Evolutionary conservation across 2,797 vertebrate genomes (phyloP), one percentile per base, ranked within the genome.

Genomic region (Enteromius radiatus): DNA sequence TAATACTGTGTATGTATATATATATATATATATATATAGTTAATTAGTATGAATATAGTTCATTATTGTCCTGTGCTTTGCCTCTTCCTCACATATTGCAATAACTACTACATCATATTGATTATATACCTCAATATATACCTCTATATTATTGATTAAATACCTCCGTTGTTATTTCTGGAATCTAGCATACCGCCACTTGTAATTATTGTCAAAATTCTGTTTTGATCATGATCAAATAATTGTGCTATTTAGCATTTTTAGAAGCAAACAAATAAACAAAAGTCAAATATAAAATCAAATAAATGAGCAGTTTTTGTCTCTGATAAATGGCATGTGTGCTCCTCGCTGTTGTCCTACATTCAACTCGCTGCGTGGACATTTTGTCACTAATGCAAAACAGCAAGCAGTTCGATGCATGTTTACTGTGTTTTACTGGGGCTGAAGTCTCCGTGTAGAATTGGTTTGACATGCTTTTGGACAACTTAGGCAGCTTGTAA

Each of bases 401-500:
- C 47, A 79, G 45, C 77, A 68, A 67, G 64, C 64, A 54, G 31
- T 36, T 69, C 64, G n/a, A 79, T 79, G 64, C 31, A 21, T 69
- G 64, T 69, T 56, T 49, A 69, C 63, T 4, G 64, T n/a, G 54
- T 45, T 76, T 76, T 63, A 76, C 26, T 45, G 75, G 33, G 43
- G n/a, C 49, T 69, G 31, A 69, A 52, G 64, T 36, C 77, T 69
- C 63, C 3, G 33, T 69, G 47, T 41, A 23, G 49, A 69, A 79
- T 79, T 79, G 45, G 45, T 21, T 69, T 79, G 77, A 79, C 47
- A 79, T 7, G 47, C 77, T 68, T 79, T 56, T 67, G 63, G 64
- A 68, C 77, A 68, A 78, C 56, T 52, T 38, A 41, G 77, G 33
- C 77, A 56, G 49, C 77, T 68, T 69, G 64, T 68, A 67, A 79